These are phyloP conservation scores for Cephus pygmeus DNA, from an alignment of 2,888 invertebrate species.

Conservation along the genomic window DNA sequence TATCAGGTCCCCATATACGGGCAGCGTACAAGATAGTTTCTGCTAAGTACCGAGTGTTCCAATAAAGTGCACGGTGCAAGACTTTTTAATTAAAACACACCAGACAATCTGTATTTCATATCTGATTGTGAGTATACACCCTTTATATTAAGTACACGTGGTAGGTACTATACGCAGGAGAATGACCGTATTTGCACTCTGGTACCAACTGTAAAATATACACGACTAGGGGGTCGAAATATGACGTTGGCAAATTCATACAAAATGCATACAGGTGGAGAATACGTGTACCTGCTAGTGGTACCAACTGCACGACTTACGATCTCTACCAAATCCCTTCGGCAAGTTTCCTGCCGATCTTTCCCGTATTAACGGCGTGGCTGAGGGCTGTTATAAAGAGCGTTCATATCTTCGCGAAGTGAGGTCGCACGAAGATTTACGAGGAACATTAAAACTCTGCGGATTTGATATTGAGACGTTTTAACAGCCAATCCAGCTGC, in stretches of 20 bases:
- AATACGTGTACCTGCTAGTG: background rate
- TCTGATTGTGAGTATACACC: background rate
- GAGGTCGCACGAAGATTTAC: background rate
- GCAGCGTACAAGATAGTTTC: background rate
- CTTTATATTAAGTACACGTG: background rate
- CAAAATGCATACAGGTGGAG: background rate
- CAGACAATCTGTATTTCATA: background rate
- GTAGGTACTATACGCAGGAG: background rate
- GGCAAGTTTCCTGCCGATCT: background rate
- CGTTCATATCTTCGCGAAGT: constrained; percentile 1
- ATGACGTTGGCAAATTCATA: background rate
- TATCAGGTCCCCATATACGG: background rate
- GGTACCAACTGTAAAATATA: background rate
- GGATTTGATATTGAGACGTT: constrained; percentile 7
- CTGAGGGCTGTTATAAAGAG: background rate
- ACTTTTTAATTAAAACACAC: background rate
- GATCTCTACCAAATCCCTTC: background rate
- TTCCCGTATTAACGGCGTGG: constrained; percentile 1
- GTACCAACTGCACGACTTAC: background rate
- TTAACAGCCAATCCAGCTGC: constrained; percentile 2
- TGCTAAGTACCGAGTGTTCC: background rate
- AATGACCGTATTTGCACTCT: background rate
- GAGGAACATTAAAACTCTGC: background rate
- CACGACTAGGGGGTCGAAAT: background rate
- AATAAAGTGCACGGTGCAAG: background rate